A percentile compares a stretch with the other conserved stretches of the same genome.
These are phyloP conservation scores for Oplegnathus fasciatus DNA, from an alignment of 2,113 vertebrate species.

Conservation along the genomic window DNA sequence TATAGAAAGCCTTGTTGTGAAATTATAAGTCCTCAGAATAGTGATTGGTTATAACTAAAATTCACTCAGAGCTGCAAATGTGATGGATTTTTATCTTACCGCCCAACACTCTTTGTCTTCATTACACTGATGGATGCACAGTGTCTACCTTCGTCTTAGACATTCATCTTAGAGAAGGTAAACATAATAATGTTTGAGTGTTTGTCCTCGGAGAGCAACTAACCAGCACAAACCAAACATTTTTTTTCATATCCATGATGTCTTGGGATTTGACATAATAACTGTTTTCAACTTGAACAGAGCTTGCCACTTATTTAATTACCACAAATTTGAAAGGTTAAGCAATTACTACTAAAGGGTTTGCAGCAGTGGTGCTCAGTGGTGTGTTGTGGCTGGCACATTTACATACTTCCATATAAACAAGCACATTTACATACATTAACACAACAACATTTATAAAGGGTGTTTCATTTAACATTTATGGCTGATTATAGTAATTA, in stretches of 20 bases:
- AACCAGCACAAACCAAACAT: background rate
- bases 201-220: background rate
- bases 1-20: background rate
- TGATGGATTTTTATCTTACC: background rate
- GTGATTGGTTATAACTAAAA: background rate
- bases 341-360: slow-evolving; percentile 5
- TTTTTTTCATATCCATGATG: background rate
- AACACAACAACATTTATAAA: slow-evolving; percentile 12
- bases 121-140: slow-evolving; percentile 6
- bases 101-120: background rate
- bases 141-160: background rate
- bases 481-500: slow-evolving; percentile 30
- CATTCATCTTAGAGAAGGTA: background rate
- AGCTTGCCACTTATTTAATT: background rate
- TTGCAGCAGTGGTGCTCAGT: background rate
- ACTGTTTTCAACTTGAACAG: background rate
- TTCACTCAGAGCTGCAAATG: background rate
- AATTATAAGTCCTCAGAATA: too few relatives aligned
- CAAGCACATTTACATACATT: slow-evolving; percentile 50
- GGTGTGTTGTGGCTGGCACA: background rate
- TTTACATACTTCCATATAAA: slow-evolving; percentile 45
- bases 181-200: background rate
- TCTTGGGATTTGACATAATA: background rate
- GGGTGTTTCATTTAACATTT: slow-evolving; percentile 19
- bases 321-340: slow-evolving; percentile 31